Evolutionary conservation across 1,140 invertebrate genomes (phyloP).

Genomic region (Drosophila bocki): DNA sequence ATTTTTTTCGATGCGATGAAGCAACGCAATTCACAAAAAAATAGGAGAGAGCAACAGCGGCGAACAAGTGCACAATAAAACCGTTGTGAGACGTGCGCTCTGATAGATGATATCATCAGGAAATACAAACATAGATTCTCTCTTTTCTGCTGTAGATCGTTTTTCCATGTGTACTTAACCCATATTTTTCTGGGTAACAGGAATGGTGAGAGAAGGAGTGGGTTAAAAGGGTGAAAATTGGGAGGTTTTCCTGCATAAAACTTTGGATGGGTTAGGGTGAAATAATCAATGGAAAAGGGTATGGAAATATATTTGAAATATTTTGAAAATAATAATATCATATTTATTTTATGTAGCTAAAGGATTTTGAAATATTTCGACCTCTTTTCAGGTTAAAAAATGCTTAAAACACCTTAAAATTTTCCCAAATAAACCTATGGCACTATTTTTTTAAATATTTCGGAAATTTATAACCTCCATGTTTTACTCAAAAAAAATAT

Average conservation of each 20-base stretch:
- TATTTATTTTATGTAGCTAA: too few species aligned
- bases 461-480: too few species aligned
- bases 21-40: conserved; percentile 52
- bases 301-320: background rate
- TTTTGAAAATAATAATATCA: background rate
- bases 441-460: too few species aligned
- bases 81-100: conserved; percentile 30
- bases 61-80: conserved; percentile 56
- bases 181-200: conserved; percentile 24
- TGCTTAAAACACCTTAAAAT: too few species aligned
- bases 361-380: too few species aligned
- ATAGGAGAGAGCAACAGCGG: background rate
- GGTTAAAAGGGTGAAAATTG: background rate
- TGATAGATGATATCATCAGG: conserved; percentile 64
- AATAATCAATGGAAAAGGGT: background rate
- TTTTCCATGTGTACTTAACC: conserved; percentile 48
- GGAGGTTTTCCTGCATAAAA: background rate
- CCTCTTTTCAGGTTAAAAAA: too few species aligned
- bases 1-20: conserved; percentile 46
- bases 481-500: too few species aligned
- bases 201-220: too few species aligned
- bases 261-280: too few species aligned
- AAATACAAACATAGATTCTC: conserved; percentile 37
- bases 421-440: too few species aligned
- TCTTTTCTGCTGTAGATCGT: background rate